These are phyloP conservation scores for Sycophila sp. DNA, from an alignment of 1,140 invertebrate genomes.

Conservation along the genomic window DNA sequence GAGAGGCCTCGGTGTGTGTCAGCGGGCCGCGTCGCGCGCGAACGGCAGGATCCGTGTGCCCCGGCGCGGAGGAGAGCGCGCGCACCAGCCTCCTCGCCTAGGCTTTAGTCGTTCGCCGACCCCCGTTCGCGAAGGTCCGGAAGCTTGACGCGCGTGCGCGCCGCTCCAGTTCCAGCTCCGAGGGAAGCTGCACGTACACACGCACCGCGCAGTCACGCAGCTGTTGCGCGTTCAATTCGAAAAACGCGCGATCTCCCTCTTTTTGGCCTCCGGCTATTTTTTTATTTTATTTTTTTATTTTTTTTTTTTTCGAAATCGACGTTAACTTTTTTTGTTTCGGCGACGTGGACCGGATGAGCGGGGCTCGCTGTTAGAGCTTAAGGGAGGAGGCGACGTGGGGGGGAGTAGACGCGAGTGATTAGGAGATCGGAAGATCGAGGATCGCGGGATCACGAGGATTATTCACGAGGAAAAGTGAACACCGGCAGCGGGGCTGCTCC, in stretches of 20 bases:
- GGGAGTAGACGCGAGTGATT: neutral
- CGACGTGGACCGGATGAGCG: no score
- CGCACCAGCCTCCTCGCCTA: conserved; percentile 37
- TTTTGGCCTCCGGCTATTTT: neutral
- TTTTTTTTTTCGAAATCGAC: neutral
- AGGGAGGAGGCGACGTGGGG: neutral
- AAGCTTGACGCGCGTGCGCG: conserved; percentile 39
- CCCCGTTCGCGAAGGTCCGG: conserved; percentile 60
- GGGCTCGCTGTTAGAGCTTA: no score
- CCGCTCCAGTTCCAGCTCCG: neutral
- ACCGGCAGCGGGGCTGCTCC: conserved; percentile 10
- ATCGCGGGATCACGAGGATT: neutral
- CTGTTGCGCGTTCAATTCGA: neutral
- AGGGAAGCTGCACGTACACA: no score
- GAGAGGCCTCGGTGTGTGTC: conserved; percentile 8
- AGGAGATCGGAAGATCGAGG: neutral
- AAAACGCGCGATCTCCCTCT: neutral
- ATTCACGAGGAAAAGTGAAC: neutral
- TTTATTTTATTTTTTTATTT: neutral
- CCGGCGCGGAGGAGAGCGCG: conserved; percentile 24
- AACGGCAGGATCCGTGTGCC: conserved; percentile 23
- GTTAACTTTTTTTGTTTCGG: neutral
- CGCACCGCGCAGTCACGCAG: neutral
- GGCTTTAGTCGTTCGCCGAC: conserved; percentile 63
- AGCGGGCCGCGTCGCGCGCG: conserved; percentile 6